A percentile compares a stretch with the other conserved stretches of the same genome.
Conservation (phyloP, 1,140 invertebrate species). For the Cydia fagiglandana region DNA sequence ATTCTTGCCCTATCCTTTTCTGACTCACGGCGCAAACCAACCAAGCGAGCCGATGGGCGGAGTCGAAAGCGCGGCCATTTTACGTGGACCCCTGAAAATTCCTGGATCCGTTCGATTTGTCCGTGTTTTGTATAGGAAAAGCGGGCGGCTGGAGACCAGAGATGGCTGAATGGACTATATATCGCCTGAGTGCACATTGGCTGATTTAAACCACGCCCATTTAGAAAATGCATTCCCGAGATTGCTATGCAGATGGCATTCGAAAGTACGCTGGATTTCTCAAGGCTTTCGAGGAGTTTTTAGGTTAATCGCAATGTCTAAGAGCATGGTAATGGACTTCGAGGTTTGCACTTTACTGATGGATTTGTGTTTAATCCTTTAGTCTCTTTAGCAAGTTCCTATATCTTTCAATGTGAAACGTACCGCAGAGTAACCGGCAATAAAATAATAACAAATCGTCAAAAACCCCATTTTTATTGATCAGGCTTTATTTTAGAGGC, state of each 20-base stretch:
- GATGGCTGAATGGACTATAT: slow-evolving; percentile 68
- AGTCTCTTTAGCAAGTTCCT: background rate
- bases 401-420: background rate
- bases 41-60: slow-evolving; percentile 72
- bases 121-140: slow-evolving; percentile 42
- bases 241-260: slow-evolving; percentile 72
- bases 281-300: slow-evolving; percentile 48
- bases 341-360: slow-evolving; percentile 23
- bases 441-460: too few species aligned
- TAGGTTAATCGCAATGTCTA: slow-evolving; percentile 60
- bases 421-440: background rate
- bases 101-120: slow-evolving; percentile 45
- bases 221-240: slow-evolving; percentile 75
- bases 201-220: slow-evolving; percentile 69
- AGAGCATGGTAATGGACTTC: slow-evolving; percentile 21
- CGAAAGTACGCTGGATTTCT: slow-evolving; percentile 59
- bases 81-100: slow-evolving; percentile 56
- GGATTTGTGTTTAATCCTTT: background rate
- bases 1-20: slow-evolving; percentile 60
- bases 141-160: slow-evolving; percentile 46
- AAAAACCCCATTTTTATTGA: too few species aligned
- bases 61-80: slow-evolving; percentile 52
- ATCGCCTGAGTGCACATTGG: slow-evolving; percentile 77
- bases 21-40: slow-evolving; percentile 52
- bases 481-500: too few species aligned